Percentiles rank a stretch among this genome's conserved stretches.
Evolutionary conservation across 2,888 invertebrate genomes (phyloP).

Genomic region (Tyria jacobaeae): DNA sequence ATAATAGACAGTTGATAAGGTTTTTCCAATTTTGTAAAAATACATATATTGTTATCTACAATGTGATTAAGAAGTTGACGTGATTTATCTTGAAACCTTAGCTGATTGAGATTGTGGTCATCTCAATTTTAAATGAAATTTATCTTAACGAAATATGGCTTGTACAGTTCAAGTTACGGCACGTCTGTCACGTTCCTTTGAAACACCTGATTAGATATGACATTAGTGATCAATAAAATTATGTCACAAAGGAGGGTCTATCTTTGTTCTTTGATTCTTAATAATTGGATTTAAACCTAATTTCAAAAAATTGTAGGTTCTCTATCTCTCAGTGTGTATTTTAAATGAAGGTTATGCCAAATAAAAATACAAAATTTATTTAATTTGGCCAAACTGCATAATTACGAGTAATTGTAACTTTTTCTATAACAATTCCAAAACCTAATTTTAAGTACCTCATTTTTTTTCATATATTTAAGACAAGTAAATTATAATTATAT

Average conservation of each 20-base stretch:
- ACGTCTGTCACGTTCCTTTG: constrained; percentile 7
- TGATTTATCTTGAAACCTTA: constrained; percentile 2
- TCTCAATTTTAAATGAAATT: background rate
- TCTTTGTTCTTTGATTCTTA: background rate
- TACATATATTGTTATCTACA: background rate
- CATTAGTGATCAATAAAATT: background rate
- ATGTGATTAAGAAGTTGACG: constrained; percentile 3
- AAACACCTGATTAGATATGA: background rate
- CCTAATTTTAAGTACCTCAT: too few species aligned
- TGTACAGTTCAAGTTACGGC: background rate
- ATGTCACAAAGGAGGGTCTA: too few species aligned
- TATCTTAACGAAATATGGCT: background rate
- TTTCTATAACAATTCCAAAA: too few species aligned
- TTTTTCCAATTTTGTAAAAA: background rate
- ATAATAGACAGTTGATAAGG: background rate
- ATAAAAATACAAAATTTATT: too few species aligned
- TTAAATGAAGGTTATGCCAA: too few species aligned
- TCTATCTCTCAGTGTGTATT: too few species aligned
- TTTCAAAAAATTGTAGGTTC: background rate
- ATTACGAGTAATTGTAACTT: too few species aligned
- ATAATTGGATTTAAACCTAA: background rate
- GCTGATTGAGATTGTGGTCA: background rate
- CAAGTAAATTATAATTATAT: too few species aligned
- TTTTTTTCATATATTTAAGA: too few species aligned
- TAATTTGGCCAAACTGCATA: too few species aligned